These are phyloP conservation scores for Sphecodes monilicornis DNA, from an alignment of 2,888 invertebrate genomes.

Conservation along the genomic window DNA sequence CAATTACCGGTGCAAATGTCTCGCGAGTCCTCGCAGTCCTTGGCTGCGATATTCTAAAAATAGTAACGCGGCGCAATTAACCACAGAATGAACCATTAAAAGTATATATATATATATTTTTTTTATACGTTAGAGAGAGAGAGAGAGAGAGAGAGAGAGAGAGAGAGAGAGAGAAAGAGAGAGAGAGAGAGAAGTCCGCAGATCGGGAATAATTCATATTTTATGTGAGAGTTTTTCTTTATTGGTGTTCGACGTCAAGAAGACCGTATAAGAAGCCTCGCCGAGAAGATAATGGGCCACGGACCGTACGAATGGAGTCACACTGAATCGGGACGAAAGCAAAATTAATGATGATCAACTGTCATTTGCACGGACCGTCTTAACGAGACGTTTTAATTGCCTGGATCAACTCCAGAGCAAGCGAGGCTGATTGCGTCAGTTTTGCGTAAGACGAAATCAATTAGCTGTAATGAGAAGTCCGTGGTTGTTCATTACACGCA, in stretches of 20 bases:
- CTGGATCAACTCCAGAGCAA: slow-evolving; percentile 21
- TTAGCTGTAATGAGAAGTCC: slow-evolving; percentile 61
- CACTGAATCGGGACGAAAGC: slow-evolving; percentile 27
- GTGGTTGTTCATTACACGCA: slow-evolving; percentile 50
- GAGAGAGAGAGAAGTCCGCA: not conserved
- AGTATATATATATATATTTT: not conserved
- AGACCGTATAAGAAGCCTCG: not conserved
- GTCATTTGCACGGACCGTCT: slow-evolving; percentile 52
- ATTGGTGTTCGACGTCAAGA: not conserved
- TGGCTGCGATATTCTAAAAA: slow-evolving; percentile 29
- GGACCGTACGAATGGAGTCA: slow-evolving; percentile 20
- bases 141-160: not conserved
- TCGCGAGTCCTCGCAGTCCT: not conserved
- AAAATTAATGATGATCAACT: slow-evolving; percentile 54
- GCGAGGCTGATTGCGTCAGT: slow-evolving; percentile 40
- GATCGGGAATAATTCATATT: slow-evolving; percentile 47
- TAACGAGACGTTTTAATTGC: slow-evolving; percentile 60
- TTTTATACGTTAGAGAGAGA: not conserved
- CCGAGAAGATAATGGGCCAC: slow-evolving; percentile 31
- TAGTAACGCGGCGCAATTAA: slow-evolving; percentile 37
- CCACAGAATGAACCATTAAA: slow-evolving; percentile 1
- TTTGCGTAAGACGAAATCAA: slow-evolving; percentile 54
- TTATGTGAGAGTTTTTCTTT: slow-evolving; percentile 19
- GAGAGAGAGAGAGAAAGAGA: not conserved
- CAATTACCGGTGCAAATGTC: slow-evolving; percentile 43